Base-by-base conservation (phyloP, 2,113 vertebrate genomes). In the Condylura cristata region DNA sequence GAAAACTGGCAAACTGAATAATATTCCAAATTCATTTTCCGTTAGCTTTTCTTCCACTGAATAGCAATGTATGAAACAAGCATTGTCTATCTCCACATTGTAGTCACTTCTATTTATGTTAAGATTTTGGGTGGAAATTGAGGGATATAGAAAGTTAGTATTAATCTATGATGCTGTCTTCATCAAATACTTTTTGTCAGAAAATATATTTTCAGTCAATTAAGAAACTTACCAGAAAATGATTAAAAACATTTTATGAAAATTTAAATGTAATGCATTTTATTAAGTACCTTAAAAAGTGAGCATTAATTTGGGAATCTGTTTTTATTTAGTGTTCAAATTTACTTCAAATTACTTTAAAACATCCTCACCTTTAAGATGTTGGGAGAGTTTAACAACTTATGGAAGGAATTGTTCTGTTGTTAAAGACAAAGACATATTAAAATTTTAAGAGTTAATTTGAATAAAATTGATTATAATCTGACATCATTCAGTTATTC, bases 271-370 rank as follows among this genome's bases (percentile, higher is more conserved):
- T 96, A 95, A 92, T 58, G 26, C 24, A 90, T 86, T 97, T 95
- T 93, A 34, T n/a, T 75, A 8, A 70, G 17, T 96, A 32, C 22
- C 28, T 96, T 97, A 85, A 89, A 97, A 95, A 94, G 28, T 70
- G 48, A 95, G 3, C 90, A 95, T 95, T 86, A 97, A 51, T 44
- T 95, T 95, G n/a, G 96, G 91, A 97, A 97, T 58, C 51, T n/a
- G 71, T 32, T 48, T 96, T 96, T 86, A 6, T 88, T 84, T 86
- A 46, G 32, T 63, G 22, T 92, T 81, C 30, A 84, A 26, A 53
- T 94, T 96, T 81, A 93, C 81, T 93, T 85, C 89, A 96, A 83
- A 46, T 95, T 66, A 95, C 68, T 96, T 76, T 88, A 97, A 97
- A 97, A 93, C 75, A 88, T 20, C 17, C 12, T 60, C 39, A 95